Percentiles rank a stretch among this genome's conserved stretches.
Evolutionary conservation across 2,888 invertebrate genomes (phyloP).

Genomic region (Saturnia japonica): DNA sequence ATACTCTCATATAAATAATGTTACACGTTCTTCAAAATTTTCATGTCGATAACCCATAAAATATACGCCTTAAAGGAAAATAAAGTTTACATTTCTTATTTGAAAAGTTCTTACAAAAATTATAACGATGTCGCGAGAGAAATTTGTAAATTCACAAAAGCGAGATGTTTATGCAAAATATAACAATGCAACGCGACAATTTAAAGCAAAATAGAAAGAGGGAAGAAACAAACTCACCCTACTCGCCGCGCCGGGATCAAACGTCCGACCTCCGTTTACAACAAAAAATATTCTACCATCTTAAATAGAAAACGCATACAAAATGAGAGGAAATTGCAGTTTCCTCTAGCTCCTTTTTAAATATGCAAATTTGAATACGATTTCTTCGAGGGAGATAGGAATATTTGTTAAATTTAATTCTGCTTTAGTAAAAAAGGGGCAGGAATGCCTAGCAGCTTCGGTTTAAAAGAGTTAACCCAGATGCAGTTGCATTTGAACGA

Average conservation of each 20-base stretch:
- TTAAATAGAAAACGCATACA: constrained; percentile 57
- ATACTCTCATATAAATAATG: too few relatives aligned
- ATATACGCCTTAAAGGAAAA: background rate
- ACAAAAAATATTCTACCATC: constrained; percentile 41
- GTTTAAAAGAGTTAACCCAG: constrained; percentile 43
- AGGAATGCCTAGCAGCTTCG: constrained; percentile 23
- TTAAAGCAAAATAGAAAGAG: constrained; percentile 26
- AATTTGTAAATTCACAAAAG: background rate
- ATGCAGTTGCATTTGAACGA: constrained; percentile 43
- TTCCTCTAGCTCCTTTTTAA: constrained; percentile 52
- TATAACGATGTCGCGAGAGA: background rate
- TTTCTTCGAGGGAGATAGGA: constrained; percentile 43
- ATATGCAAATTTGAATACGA: constrained; percentile 67
- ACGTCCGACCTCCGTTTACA: constrained; percentile 18
- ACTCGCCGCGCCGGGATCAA: constrained; percentile 12
- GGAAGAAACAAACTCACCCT: background rate
- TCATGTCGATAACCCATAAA: background rate
- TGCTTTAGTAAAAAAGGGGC: constrained; percentile 35
- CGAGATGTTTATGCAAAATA: constrained; percentile 15
- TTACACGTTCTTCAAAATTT: background rate
- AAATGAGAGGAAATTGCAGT: constrained; percentile 60
- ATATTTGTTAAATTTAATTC: constrained; percentile 24
- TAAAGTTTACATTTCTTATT: background rate
- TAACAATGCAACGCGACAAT: constrained; percentile 24
- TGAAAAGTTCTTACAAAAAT: background rate